A percentile compares a stretch with the other conserved stretches of the same genome.
Conservation (phyloP, 1,140 invertebrate species). For the Drosophila tristis region DNA sequence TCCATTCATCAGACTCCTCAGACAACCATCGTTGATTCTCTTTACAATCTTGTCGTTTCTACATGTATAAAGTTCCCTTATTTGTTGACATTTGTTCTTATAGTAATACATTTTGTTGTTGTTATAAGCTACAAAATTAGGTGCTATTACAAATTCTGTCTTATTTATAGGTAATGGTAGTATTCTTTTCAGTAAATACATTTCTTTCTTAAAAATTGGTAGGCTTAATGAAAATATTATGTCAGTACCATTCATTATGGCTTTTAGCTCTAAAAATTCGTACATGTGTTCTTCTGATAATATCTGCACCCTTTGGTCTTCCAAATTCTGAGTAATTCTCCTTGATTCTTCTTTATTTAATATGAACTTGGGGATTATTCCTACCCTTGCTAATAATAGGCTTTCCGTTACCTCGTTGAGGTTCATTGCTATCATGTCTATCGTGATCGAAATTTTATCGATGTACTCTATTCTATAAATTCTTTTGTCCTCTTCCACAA, state of each 20-base stretch:
- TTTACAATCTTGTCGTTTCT: conserved; percentile 1
- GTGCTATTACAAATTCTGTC: conserved; percentile 7
- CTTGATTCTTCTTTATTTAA: neutral
- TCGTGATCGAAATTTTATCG: neutral
- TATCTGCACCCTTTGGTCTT: neutral
- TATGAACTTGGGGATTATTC: neutral
- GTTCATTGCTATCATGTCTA: neutral
- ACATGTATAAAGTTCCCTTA: conserved; percentile 1
- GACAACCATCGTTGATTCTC: neutral
- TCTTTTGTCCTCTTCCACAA: neutral
- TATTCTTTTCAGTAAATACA: neutral
- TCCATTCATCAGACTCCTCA: neutral
- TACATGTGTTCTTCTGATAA: neutral
- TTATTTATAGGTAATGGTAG: neutral
- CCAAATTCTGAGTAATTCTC: neutral
- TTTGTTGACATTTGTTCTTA: neutral
- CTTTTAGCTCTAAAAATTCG: neutral
- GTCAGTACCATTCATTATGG: neutral
- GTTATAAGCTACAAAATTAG: neutral
- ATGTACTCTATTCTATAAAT: neutral
- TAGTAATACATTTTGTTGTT: neutral
- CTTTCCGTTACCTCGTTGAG: neutral
- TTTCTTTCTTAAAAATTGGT: neutral
- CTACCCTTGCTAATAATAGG: neutral
- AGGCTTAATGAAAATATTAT: too few relatives aligned